These are phyloP conservation scores for Ammospiza nelsoni DNA, from an alignment of 2,113 vertebrate genomes.

Conservation along the genomic window DNA sequence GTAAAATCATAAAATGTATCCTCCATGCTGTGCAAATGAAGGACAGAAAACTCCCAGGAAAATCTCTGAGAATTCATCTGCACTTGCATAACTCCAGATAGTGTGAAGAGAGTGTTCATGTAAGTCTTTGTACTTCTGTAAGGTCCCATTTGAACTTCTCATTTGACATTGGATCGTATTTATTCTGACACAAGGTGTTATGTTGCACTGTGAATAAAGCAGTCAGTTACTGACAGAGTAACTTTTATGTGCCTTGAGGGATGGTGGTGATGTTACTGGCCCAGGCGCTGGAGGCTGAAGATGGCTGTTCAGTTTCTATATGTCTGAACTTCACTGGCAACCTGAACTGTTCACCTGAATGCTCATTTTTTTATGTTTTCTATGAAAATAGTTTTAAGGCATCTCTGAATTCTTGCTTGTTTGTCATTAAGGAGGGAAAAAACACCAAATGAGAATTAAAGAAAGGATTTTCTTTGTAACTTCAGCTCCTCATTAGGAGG, in stretches of 20 bases:
- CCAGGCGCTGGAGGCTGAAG: not conserved
- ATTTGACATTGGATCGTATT: not conserved
- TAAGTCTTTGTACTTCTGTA: not conserved
- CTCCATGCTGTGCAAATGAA: not conserved
- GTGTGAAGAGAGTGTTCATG: not conserved
- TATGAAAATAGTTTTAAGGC: conserved; percentile 28
- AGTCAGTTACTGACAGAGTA: not conserved
- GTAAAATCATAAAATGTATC: not conserved
- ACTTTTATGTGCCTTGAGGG: not conserved
- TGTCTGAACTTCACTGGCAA: not conserved
- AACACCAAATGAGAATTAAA: conserved; percentile 16
- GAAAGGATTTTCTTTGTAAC: conserved; percentile 47
- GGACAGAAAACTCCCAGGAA: not conserved
- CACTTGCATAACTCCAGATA: not conserved
- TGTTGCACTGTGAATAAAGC: not conserved
- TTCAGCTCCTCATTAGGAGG: conserved; percentile 56
- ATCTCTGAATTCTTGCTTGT: conserved; percentile 30
- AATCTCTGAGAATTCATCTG: not conserved
- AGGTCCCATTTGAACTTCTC: not conserved
- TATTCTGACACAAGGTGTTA: not conserved
- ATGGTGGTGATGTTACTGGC: not conserved
- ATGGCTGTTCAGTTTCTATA: not conserved
- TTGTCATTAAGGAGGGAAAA: not conserved
- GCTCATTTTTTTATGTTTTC: conserved; percentile 42
- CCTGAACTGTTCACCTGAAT: conserved; percentile 26